Evolutionary conservation across 2,797 vertebrate species (phyloP), one percentile per base, ranked within the genome.

Genomic region (Sebastes taczanowskii): DNA sequence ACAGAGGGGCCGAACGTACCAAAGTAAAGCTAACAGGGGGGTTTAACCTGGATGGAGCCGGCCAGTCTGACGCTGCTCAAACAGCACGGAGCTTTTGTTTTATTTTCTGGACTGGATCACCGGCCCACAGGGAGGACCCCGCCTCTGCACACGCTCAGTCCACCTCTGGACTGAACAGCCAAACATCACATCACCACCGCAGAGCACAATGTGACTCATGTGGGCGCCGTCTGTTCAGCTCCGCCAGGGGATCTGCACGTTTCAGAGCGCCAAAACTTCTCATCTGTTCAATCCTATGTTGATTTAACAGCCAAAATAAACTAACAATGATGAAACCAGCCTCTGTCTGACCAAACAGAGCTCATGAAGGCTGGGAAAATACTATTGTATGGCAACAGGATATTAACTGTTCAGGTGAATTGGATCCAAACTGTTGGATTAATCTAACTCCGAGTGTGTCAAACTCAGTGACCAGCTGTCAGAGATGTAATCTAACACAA

Each of bases 171-270:
- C 72, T 0, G 10, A 20, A 23, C 35, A 18, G 22, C 49, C 20
- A 38, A 38, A 16, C 30, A 60, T 59, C 64, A 34, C 76, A 55
- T 76, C 76, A 55, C 30, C 4, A 3, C 35, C 4, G 18, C 74
- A 78, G 38, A 70, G 38, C 66, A 56, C 75, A 42, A 2, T 8
- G 46, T 59, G 68, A 74, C 35, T 83, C 64, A 70, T 64, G 77
- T 10, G 11, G 55, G 77, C 32, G 53, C 16, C 6, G 16, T 74
- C 49, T 7, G 2, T 2, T 60, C 66, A 38, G 4, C 58, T 59
- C 69, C 1, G 34, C 42, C 34, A 62, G 56, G 25, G 30, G 55
- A 79, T 55, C 74, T 77, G 75, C 53, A 25, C 0, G 14, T 29
- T 27, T 53, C 71, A 53, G 8, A 60, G 42, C 74, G 34, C 30